Conservation (phyloP, 1,140 invertebrate species). For the Drosophila chauvacae region DNA sequence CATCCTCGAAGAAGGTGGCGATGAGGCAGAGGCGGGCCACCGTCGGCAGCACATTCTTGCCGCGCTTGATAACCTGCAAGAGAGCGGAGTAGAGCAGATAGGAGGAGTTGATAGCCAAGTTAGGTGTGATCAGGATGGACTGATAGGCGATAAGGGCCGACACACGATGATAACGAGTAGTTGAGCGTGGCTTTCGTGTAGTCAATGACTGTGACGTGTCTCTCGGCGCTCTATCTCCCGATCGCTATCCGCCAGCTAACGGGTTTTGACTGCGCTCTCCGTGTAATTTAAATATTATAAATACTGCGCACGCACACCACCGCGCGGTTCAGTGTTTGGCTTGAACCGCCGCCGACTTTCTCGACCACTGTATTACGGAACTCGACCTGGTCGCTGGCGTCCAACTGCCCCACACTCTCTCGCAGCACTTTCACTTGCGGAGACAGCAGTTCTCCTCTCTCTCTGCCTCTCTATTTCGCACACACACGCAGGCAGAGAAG, state of each 20-base stretch:
- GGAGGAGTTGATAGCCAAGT: constrained; percentile 20
- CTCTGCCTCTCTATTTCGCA: constrained; percentile 24
- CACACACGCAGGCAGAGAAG: constrained; percentile 13
- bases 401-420: constrained; percentile 48
- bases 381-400: constrained; percentile 50
- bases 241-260: constrained; percentile 57
- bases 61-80: constrained; percentile 93
- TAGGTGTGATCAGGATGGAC: constrained; percentile 12
- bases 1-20: constrained; percentile 99
- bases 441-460: constrained; percentile 22
- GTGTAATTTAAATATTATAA: constrained; percentile 63
- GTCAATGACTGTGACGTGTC: constrained; percentile 71
- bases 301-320: constrained; percentile 23
- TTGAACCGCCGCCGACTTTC: constrained; percentile 36
- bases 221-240: constrained; percentile 49
- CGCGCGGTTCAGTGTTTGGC: not conserved
- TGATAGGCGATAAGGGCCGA: constrained; percentile 33
- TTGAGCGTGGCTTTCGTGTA: constrained; percentile 67
- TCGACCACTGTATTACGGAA: constrained; percentile 69
- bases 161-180: constrained; percentile 55
- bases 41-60: constrained; percentile 97
- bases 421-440: constrained; percentile 75
- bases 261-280: constrained; percentile 57
- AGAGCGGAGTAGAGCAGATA: constrained; percentile 5
- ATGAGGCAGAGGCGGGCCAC: constrained; percentile 98